Evolutionary conservation across 2,797 vertebrate species (phyloP), one percentile per base, ranked within the genome.

Genomic region (Diplodus sargus): DNA sequence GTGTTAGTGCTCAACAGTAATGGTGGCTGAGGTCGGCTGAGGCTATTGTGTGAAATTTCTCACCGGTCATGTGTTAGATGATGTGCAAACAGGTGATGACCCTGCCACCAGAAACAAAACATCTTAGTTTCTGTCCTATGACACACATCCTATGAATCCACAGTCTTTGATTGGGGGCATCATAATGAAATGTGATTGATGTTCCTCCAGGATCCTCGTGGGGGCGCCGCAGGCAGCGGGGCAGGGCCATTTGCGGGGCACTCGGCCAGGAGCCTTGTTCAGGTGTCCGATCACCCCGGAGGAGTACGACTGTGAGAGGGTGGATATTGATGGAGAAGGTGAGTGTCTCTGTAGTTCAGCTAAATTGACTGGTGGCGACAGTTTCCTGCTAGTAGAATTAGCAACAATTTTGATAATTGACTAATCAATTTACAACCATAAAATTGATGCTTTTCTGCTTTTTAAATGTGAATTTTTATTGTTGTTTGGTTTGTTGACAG

Each of bases 241-340:
- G 0, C 90, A 94, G 76, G 96, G 96, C 16, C 28, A 54, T 45
- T 85, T 97, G 88, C 78, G 71, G 14, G 95, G 95, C 16, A 97
- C 91, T 78, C 95, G 96, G 15, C 97, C 96, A 0, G 98, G 98
- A 67, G 97, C 96, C 4, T 94, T 99, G 81, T 99, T 96, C 17
- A 96, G 94, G 78, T 99, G 98, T 92, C 97, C 97, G 0, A 94
- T 99, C 90, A 97, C 95, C 80, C 84, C 93, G 0, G 96, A 97
- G 76, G 94, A 94, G 76, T 95, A 95, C 0, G 97, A 98, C 93
- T 99, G 98, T 90, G 91, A 95, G 88, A 92, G 97, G 71, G 96
- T 98, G 71, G 91, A 97, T 84, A 97, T 99, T 6, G 97, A 99
- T 47, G 93, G 89, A 71, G 96, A 96, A 23, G 95, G 98, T 98